These are phyloP conservation scores for Narcine bancroftii DNA, from an alignment of 2,113 vertebrate species.

Conservation along the genomic window DNA sequence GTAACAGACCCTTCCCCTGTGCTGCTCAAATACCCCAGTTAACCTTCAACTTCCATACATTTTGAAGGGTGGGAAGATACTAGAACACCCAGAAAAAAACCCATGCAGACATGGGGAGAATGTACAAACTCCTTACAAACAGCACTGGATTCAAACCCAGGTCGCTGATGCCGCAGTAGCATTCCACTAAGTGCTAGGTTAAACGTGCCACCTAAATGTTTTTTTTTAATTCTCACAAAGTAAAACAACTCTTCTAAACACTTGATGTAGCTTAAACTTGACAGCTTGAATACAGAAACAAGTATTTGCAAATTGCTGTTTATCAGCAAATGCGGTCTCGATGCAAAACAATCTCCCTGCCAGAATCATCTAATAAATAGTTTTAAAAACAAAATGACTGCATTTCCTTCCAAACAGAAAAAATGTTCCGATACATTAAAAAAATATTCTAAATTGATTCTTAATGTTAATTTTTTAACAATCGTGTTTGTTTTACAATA, in stretches of 20 bases:
- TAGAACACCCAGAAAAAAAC: no score
- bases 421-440: not conserved
- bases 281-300: not conserved
- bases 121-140: no score
- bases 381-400: not conserved
- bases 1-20: no score
- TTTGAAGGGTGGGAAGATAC: no score
- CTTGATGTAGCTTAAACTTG: not conserved
- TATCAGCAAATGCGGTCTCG: not conserved
- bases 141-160: no score
- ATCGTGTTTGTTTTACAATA: not conserved
- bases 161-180: no score
- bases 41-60: no score
- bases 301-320: not conserved
- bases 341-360: not conserved
- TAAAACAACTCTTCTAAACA: not conserved
- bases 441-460: not conserved
- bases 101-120: no score
- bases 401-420: not conserved
- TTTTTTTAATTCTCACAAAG: not conserved
- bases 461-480: not conserved
- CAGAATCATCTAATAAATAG: not conserved
- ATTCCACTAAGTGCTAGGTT: no score
- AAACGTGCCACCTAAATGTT: no score
- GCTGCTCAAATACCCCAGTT: no score